Percentiles rank a stretch among this genome's conserved stretches.
Conservation (phyloP, 2,113 vertebrate genomes). For the Sitta europaea region DNA sequence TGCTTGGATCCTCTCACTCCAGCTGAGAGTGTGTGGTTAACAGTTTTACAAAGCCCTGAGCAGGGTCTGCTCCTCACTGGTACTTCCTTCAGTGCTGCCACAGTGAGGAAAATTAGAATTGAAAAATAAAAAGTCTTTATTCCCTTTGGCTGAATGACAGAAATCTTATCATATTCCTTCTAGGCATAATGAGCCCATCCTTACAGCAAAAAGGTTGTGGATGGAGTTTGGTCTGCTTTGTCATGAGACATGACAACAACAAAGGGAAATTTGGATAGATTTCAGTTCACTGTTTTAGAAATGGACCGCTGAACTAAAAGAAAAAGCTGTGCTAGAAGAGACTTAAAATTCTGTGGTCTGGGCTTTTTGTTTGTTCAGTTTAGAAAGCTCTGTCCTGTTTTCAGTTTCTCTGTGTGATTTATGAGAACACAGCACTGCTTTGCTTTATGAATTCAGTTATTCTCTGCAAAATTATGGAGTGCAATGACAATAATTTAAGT, state of each 20-base stretch:
- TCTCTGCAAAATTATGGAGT: background rate
- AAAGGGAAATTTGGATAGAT: background rate
- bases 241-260: background rate
- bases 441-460: background rate
- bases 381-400: background rate
- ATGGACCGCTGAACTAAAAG: background rate
- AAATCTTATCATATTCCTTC: background rate
- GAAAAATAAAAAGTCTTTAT: background rate
- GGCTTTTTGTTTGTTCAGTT: background rate
- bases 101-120: background rate
- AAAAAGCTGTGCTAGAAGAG: background rate
- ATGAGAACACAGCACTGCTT: background rate
- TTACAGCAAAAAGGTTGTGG: background rate
- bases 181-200: background rate
- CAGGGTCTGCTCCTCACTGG: rapidly evolving
- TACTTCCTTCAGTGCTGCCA: background rate
- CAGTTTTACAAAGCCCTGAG: background rate
- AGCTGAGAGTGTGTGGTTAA: rapidly evolving
- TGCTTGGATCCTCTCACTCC: background rate
- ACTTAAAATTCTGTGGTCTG: background rate
- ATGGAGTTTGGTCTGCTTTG: background rate
- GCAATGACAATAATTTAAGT: background rate
- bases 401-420: background rate
- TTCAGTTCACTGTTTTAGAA: background rate
- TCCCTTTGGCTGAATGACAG: background rate